These are phyloP conservation scores for Nymphalis polychloros DNA, from an alignment of 2,888 invertebrate species.

Conservation along the genomic window DNA sequence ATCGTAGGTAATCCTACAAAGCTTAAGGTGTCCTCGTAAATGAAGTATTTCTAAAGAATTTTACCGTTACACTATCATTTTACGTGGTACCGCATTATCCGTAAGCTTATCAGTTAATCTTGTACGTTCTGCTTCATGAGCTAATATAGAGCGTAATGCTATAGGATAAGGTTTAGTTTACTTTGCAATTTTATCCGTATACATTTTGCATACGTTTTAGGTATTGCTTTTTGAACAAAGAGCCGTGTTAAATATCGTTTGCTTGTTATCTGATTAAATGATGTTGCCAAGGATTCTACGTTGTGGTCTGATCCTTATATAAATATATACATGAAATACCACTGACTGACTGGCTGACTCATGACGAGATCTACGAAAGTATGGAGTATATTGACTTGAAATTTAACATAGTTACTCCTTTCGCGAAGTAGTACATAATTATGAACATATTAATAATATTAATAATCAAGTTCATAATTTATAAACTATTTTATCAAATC, in stretches of 20 bases:
- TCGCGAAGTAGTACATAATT: too few species aligned
- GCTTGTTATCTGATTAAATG: slow-evolving; percentile 25
- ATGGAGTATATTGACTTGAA: too few species aligned
- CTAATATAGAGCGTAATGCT: neutral
- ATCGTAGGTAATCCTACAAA: neutral
- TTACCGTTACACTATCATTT: neutral
- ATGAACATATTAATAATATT: too few species aligned
- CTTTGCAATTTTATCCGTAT: neutral
- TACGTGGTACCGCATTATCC: neutral
- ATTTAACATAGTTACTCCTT: too few species aligned
- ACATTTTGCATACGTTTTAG: slow-evolving; percentile 1
- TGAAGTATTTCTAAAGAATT: slow-evolving; percentile 2
- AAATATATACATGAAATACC: neutral
- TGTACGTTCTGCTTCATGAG: neutral
- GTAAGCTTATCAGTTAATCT: neutral
- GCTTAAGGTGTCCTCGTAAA: neutral
- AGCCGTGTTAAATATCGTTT: slow-evolving; percentile 10
- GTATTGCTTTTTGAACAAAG: slow-evolving; percentile 10
- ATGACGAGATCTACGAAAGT: too few species aligned
- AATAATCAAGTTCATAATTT: too few species aligned
- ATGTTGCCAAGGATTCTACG: slow-evolving; percentile 11
- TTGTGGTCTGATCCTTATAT: neutral
- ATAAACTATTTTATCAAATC: too few species aligned
- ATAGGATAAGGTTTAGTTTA: neutral
- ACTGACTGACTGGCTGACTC: too few species aligned